Evolutionary conservation across 2,888 invertebrate genomes (phyloP), one percentile per base, ranked within the genome.

Genomic region (Cryptus viduatorius): DNA sequence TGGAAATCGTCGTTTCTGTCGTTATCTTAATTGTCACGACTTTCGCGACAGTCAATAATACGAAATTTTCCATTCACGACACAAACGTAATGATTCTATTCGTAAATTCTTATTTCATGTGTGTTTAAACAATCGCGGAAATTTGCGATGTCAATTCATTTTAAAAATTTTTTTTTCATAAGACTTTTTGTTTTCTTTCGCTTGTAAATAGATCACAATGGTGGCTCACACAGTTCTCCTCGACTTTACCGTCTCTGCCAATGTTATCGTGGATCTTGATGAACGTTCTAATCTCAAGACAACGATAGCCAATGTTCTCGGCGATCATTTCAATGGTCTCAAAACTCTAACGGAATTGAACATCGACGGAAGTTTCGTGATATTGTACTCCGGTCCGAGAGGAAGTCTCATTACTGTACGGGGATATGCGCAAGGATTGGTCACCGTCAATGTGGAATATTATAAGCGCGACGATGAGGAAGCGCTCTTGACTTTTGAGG

Each of bases 401-500:
- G 96, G 96, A 44, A 95, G 96, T 68, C 95, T 97, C 7, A 95
- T 97, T 42, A 96, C 96, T 44, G 95, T 97, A 64, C 95, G 97
- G 91, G 95, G 97, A 87, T 97, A 96, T 90, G 95, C 95, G 67
- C 96, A 96, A 89, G 98, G 98, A 79, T 94, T 97, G 87, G 95
- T 98, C 80, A 97, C 97, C 50, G 94, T 98, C 88, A 98, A 97
- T 93, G 96, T 98, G 90, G 98, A 98, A 92, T 98, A 97, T 94
- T 97, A 96, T 93, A 96, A 96, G 92, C 96, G 95, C 83, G 96
- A 97, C 80, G 95, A 95, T 86, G 96, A 97, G 90, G 96, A 96
- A 87, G 96, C 96, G 53, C 92, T 97, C 83, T 94, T 98, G 89
- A 95, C 95, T 88, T 96, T 96, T 94, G 97, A 98, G 96, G 98